Base-by-base conservation (phyloP, 2,888 invertebrate genomes). In the Dyspetes luteomarginatus region DNA sequence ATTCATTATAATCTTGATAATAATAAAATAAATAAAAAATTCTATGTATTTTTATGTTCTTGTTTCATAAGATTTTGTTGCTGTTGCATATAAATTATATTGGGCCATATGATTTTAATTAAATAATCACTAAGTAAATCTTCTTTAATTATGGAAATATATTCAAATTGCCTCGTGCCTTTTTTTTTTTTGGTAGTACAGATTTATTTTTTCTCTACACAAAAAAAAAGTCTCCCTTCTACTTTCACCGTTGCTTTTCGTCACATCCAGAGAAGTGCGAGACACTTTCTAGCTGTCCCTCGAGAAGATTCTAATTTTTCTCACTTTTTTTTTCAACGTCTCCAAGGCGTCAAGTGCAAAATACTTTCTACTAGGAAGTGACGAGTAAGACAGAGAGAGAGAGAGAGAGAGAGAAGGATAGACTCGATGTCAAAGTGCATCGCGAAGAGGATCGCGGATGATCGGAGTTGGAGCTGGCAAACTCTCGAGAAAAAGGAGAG, bases 361-460 rank as follows among this genome's bases (percentile, higher is more conserved):
- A 48, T 71, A 76, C 80, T 67, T 80, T 76, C 75, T 72, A 72
- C 58, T 72, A 65, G 65, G 67, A 76, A 67, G 72, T 30, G 60
- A 36, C 28, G 36, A 41, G 24, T 17, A 22, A n/a, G 22, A 22
- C 19, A 28, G 36, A 41, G 7, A 24, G 22, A 48, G 26, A 62
- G 45, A 43, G 22, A 19, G 24, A 30, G 43, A 22, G 43, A 55
- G 19, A 56, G 36, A 7, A 36, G 12, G 36, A 36, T 36, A 9
- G 28, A 56, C 48, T 9, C 74, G 28, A 79, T 79, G 74, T 74
- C 74, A 74, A 65, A 74, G 68, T 58, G 74, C 74, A 74, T 73
- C 73, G 43, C 19, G 36, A 45, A 48, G 43, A 69, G 41, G 74
- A 75, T 68, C 62, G 36, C 30, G 67, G 64, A 64, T 26, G 67